Base-by-base conservation (phyloP, 2,797 vertebrate genomes). In the Knipowitschia caucasica region DNA sequence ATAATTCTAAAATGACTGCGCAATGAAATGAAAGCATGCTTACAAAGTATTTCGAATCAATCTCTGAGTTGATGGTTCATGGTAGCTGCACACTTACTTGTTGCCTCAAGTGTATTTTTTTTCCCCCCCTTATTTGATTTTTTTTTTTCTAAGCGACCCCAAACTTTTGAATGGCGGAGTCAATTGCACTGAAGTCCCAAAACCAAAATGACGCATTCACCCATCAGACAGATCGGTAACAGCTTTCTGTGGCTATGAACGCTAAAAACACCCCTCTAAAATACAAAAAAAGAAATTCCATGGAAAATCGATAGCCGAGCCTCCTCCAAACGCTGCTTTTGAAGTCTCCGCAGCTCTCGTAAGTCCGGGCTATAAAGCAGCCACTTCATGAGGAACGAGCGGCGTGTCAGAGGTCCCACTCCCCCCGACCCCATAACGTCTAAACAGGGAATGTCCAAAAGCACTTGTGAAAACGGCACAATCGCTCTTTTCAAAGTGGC, bases 381-480 rank as follows among this genome's bases (percentile, higher is more conserved):
- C 6, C 43, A 15, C 46, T 47, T 53, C 26, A 18, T 14, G 50
- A 18, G 47, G 47, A 36, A 7, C 11, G 57, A 63, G 55, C 59
- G 23, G 30, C 2, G 21, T 8, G 54, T 58, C 63, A 42, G 20
- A 40, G 77, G 69, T 82, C 73, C 46, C 7, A 4, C 47, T 30
- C 1, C 11, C 3, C 14, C 26, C 56, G 57, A 68, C 64, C 21
- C 31, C 1, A 61, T 29, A 62, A 53, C 68, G 69, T 64, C 64
- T 53, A 62, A 75, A 60, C 69, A 23, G 61, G 58, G 65, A 80
- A 66, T 50, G 62, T 63, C 56, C 62, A 50, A 57, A 58, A 65
- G 8, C 8, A 18, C 63, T 49, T 53, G 59, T 70, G 61, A 75
- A 78, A 69, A 51, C 40, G 55, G 47, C 53, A 73, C 56, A 67